Evolutionary conservation across 2,797 vertebrate species (phyloP).

Genomic region (Melanotaenia pygmaea): DNA sequence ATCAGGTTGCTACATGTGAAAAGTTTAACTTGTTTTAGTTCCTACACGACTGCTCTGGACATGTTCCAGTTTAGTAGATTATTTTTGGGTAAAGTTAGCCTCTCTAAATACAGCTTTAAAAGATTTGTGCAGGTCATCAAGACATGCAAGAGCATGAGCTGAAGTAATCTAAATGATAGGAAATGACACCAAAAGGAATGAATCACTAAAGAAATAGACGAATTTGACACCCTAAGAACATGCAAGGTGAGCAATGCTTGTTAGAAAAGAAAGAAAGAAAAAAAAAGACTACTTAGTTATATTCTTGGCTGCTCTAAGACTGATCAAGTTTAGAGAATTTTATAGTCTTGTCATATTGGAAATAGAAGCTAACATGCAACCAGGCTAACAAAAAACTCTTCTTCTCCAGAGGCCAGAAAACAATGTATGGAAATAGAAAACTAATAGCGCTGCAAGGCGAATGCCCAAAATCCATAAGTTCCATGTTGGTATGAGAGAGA

Average conservation of each 20-base stretch:
- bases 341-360: conserved; percentile 29
- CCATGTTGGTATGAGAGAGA: conserved; percentile 59
- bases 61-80: conserved; percentile 48
- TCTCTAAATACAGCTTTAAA: conserved; percentile 43
- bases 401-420: conserved; percentile 49
- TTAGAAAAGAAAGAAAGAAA: conserved; percentile 12
- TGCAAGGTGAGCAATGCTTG: conserved; percentile 42
- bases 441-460: conserved; percentile 56
- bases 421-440: conserved; percentile 68
- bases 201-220: conserved; percentile 49
- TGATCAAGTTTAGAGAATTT: conserved; percentile 20
- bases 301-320: conserved; percentile 24
- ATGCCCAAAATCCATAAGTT: conserved; percentile 68
- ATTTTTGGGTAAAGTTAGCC: conserved; percentile 54
- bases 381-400: conserved; percentile 30
- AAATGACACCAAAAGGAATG: conserved; percentile 57
- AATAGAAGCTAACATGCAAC: conserved; percentile 26
- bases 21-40: conserved; percentile 29
- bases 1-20: conserved; percentile 33
- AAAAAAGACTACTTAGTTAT: conserved; percentile 12
- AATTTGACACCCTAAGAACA: conserved; percentile 46
- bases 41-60: conserved; percentile 31
- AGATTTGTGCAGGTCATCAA: conserved; percentile 37
- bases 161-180: conserved; percentile 48
- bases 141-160: conserved; percentile 27